Evolutionary conservation across 2,888 invertebrate species (phyloP).

Genomic region (Metopia argyrocephala): DNA sequence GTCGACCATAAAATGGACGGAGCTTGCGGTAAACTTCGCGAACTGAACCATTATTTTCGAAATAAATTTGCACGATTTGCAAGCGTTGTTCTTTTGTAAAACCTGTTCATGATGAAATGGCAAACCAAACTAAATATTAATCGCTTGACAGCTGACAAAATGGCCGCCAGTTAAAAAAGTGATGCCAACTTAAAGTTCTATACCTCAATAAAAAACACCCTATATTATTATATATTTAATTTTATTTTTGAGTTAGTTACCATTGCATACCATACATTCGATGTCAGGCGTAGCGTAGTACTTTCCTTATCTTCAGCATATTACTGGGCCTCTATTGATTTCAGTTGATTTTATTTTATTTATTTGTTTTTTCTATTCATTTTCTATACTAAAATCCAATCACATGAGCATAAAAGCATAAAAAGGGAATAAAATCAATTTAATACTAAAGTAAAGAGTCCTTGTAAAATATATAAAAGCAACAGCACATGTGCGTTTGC

Average conservation of each 20-base stretch:
- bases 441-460: slow-evolving; percentile 36
- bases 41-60: no score
- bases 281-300: not conserved
- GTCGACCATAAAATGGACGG: no score
- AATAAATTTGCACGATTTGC: no score
- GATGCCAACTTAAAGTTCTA: no score
- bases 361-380: not conserved
- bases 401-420: slow-evolving; percentile 21
- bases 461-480: slow-evolving; percentile 36
- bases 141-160: no score
- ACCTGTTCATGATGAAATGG: no score
- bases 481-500: slow-evolving; percentile 24
- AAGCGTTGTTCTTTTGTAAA: no score
- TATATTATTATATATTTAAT: no score
- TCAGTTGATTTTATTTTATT: not conserved
- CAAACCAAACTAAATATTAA: no score
- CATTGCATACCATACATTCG: not conserved
- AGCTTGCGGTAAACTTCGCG: no score
- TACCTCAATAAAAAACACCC: no score
- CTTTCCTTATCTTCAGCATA: not conserved
- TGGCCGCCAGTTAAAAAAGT: no score
- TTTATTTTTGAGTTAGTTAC: not conserved
- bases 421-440: slow-evolving; percentile 26
- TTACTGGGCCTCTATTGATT: not conserved
- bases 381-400: slow-evolving; percentile 17